phyloP scores from a whole-genome alignment of 2,113 vertebrate genomes.

The Ornithorhynchus anatinus region DNA sequence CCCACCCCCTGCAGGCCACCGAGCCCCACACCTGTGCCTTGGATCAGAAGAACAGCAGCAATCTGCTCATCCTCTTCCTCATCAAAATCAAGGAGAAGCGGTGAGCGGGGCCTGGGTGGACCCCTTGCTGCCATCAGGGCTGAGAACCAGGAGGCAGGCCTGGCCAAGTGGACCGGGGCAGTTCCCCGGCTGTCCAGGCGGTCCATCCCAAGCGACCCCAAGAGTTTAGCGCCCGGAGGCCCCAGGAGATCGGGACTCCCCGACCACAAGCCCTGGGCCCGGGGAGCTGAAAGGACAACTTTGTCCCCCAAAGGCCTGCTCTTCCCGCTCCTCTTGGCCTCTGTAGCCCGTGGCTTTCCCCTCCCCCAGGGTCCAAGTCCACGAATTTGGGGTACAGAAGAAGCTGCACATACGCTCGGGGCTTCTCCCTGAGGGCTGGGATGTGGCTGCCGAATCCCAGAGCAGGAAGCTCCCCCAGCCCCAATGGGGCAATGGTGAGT shows the following conservation, averaged over 20 bases:
- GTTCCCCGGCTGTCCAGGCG: too few relatives aligned
- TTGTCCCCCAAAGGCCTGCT: background rate
- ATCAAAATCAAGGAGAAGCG: constrained; percentile 57
- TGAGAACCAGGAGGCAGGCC: too few relatives aligned
- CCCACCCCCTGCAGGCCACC: constrained; percentile 55
- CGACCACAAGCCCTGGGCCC: background rate
- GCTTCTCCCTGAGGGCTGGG: background rate
- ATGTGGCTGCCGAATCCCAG: background rate
- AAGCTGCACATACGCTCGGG: constrained; percentile 40
- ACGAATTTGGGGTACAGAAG: constrained; percentile 59
- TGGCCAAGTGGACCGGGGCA: too few relatives aligned
- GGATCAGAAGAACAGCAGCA: constrained; percentile 33
- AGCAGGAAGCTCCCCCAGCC: background rate
- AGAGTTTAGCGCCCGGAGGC: background rate
- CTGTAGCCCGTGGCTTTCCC: background rate
- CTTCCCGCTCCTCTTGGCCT: background rate
- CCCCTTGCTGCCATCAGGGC: too few relatives aligned
- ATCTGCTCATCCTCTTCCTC: constrained; percentile 72
- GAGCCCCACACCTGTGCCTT: constrained; percentile 57
- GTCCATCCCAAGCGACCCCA: fast-evolving
- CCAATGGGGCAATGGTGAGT: constrained; percentile 4
- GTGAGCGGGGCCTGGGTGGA: constrained; percentile 61
- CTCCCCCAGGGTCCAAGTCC: constrained; percentile 60
- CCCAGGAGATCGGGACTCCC: background rate
- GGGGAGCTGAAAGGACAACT: too few relatives aligned